Conservation (phyloP, 2,888 invertebrate species). For the Macaria liturata region DNA sequence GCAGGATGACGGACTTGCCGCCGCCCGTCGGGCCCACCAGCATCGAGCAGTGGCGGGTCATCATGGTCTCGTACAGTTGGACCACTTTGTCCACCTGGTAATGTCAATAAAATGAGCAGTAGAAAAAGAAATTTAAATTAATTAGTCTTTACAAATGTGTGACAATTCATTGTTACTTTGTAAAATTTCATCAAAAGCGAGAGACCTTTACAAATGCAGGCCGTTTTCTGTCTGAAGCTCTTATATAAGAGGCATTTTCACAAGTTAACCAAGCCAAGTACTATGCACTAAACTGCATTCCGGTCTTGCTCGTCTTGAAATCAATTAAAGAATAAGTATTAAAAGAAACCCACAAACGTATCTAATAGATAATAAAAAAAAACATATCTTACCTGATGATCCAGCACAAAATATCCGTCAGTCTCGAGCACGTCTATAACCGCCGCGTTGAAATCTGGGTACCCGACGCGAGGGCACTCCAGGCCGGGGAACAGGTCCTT, state of each 20-base stretch:
- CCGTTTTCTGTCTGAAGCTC: too few relatives aligned
- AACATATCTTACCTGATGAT: constrained; percentile 55
- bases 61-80: constrained; percentile 97
- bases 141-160: not conserved
- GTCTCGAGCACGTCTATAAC: constrained; percentile 87
- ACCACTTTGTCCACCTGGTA: constrained; percentile 92
- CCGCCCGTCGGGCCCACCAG: constrained; percentile 96
- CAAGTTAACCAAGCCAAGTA: too few relatives aligned
- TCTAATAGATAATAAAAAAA: too few relatives aligned
- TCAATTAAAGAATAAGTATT: too few relatives aligned
- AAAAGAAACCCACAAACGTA: too few relatives aligned
- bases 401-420: constrained; percentile 85
- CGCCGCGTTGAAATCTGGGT: constrained; percentile 93
- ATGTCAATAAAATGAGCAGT: not conserved
- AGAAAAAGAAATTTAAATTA: not conserved
- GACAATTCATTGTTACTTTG: too few relatives aligned
- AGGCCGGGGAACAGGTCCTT: constrained; percentile 95
- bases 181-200: too few relatives aligned
- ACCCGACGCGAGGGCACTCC: constrained; percentile 93
- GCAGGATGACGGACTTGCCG: constrained; percentile 94
- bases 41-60: constrained; percentile 96
- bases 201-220: too few relatives aligned
- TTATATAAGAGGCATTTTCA: too few relatives aligned
- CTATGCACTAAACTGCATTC: too few relatives aligned
- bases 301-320: too few relatives aligned